These are phyloP conservation scores for Mesochorus sp. DNA, from an alignment of 2,888 invertebrate species.

Conservation along the genomic window DNA sequence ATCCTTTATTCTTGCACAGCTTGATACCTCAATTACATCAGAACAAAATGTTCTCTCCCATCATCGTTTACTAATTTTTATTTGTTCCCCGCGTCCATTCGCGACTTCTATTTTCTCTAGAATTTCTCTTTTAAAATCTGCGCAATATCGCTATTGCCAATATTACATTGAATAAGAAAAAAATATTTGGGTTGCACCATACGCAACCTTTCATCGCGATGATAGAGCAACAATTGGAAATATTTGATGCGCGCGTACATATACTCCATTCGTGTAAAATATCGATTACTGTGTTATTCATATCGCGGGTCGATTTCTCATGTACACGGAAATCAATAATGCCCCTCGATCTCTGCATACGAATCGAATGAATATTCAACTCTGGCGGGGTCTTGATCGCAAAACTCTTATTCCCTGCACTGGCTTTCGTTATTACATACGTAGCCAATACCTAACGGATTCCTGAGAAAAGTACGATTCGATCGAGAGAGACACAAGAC, in stretches of 20 bases:
- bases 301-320: slow-evolving; percentile 57
- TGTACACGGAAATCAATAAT: slow-evolving; percentile 60
- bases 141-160: slow-evolving; percentile 13
- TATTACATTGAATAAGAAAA: slow-evolving; percentile 44
- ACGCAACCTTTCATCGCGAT: slow-evolving; percentile 46
- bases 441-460: slow-evolving; percentile 49
- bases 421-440: slow-evolving; percentile 20
- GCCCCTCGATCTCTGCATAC: slow-evolving; percentile 33
- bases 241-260: slow-evolving; percentile 21
- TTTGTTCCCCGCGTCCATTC: not conserved
- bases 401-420: slow-evolving; percentile 32
- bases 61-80: slow-evolving; percentile 40
- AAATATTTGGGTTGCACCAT: slow-evolving; percentile 34
- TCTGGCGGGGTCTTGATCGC: slow-evolving; percentile 31
- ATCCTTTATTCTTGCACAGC: slow-evolving; percentile 47
- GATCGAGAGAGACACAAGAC: slow-evolving; percentile 36
- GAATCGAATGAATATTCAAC: slow-evolving; percentile 57
- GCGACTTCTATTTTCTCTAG: not conserved
- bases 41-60: slow-evolving; percentile 42
- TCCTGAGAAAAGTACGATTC: slow-evolving; percentile 29
- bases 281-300: no score
- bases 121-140: slow-evolving; percentile 9
- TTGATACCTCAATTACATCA: slow-evolving; percentile 55
- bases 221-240: slow-evolving; percentile 40
- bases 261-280: slow-evolving; percentile 1